Percentiles rank a stretch among this genome's conserved stretches.
Conservation (phyloP, 2,113 vertebrate genomes). For the Bothrops jararaca region DNA sequence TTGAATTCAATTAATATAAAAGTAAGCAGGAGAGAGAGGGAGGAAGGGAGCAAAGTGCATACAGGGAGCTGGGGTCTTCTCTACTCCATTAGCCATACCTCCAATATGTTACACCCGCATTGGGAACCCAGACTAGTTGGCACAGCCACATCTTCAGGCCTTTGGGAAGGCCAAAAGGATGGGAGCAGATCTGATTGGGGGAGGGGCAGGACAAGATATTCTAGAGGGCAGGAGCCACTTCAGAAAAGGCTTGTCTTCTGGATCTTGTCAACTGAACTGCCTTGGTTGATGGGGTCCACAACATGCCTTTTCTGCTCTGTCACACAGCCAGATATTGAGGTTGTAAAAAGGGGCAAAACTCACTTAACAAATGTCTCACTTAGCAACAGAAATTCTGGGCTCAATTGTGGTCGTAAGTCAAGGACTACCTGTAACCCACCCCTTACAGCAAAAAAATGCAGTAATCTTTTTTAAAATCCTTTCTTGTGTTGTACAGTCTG, state of each 20-base stretch:
- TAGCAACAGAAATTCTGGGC: too few species aligned
- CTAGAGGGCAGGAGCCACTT: background rate
- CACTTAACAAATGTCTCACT: too few species aligned
- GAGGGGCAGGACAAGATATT: background rate
- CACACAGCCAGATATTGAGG: background rate
- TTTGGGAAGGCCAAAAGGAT: background rate
- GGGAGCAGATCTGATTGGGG: background rate
- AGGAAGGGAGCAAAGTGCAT: background rate
- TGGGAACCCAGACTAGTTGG: background rate
- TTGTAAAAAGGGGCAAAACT: too few species aligned
- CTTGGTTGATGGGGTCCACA: background rate
- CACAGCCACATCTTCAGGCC: background rate
- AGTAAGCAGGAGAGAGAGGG: background rate
- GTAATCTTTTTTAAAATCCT: background rate
- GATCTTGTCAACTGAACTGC: background rate
- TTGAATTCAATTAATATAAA: background rate
- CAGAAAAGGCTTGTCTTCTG: background rate
- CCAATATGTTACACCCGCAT: background rate
- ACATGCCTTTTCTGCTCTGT: background rate
- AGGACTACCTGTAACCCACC: background rate
- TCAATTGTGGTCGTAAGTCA: too few species aligned
- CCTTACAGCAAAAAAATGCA: background rate
- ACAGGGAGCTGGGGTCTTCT: background rate
- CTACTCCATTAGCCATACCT: background rate
- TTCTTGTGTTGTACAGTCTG: background rate